Evolutionary conservation across 2,888 invertebrate genomes (phyloP), one percentile per base, ranked within the genome.

Genomic region (Latheticus oryzae): DNA sequence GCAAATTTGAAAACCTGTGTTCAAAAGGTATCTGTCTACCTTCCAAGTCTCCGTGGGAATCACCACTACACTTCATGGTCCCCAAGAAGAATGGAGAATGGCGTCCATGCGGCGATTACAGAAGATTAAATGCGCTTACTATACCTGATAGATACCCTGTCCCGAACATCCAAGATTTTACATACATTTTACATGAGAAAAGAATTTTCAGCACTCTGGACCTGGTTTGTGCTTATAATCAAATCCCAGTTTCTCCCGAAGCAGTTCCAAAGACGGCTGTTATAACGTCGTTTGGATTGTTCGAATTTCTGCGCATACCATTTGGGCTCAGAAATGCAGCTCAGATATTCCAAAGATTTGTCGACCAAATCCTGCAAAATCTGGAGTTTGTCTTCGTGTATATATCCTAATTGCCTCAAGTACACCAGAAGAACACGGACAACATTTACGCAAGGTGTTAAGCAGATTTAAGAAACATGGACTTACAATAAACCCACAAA

Each of bases 301-400:
- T 37, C 24, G 26, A 45, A 15, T 76, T 73, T 43, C 48, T 66
- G 0, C 50, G 33, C 1, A 72, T 74, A 70, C 63, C 65, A 0
- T 78, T 77, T 17, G 77, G 78, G 1, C 63, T 79, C 0, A 40
- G 76, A 1, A 79, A 80, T 51, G 76, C 79, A 0, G 73, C 73
- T 1, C 75, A 79, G 57, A 75, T 76, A 0, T 73, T 79, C 61
- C 74, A 77, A 51, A 66, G 74, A 5, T 76, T 77, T 24, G 72
- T 79, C 4, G 72, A 78, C 35, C 67, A 68, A n/a, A 64, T 67
- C 2, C 17, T 66, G 0, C 57, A 65, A 1, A 72, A 69, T 2
- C 47, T 73, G 1, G 73, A 73, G 13, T 73, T 78, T 51, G 57
- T 57, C 35, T 66, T 68, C 43, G 50, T 60, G 0, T 78, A 76